Evolutionary conservation across 2,113 vertebrate genomes (phyloP).

Genomic region (Heptranchias perlo): DNA sequence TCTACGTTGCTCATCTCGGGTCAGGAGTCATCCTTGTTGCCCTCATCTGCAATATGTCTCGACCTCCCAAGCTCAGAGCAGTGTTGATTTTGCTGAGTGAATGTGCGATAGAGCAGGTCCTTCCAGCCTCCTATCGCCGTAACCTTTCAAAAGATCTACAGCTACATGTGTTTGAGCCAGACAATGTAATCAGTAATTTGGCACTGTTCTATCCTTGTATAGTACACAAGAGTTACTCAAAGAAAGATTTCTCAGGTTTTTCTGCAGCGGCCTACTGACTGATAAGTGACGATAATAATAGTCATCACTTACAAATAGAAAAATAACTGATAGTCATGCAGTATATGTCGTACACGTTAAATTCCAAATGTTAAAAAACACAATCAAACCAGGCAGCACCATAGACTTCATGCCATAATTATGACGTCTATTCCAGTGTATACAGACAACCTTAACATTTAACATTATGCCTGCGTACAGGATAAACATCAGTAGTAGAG

Average conservation of each 20-base stretch:
- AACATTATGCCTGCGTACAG: background rate
- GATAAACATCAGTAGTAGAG: background rate
- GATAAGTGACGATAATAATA: background rate
- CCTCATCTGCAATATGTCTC: background rate
- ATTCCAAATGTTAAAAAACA: background rate
- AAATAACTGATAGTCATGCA: background rate
- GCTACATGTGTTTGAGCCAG: background rate
- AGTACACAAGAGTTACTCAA: background rate
- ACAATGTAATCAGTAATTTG: background rate
- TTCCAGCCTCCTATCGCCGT: background rate
- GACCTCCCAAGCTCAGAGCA: background rate
- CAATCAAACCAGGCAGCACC: background rate
- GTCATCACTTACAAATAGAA: background rate
- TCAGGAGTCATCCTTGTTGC: background rate
- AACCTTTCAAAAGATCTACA: background rate
- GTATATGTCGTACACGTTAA: background rate
- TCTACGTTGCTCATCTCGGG: background rate
- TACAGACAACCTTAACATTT: background rate
- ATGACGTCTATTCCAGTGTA: background rate
- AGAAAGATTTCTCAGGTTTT: background rate
- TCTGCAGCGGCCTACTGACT: too few relatives aligned
- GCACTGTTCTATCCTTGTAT: background rate
- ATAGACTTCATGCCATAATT: background rate
- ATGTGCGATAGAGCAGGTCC: background rate
- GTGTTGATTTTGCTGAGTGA: background rate